These are phyloP conservation scores for Daubentonia madagascariensis DNA, from an alignment of 2,113 vertebrate species.

Conservation along the genomic window DNA sequence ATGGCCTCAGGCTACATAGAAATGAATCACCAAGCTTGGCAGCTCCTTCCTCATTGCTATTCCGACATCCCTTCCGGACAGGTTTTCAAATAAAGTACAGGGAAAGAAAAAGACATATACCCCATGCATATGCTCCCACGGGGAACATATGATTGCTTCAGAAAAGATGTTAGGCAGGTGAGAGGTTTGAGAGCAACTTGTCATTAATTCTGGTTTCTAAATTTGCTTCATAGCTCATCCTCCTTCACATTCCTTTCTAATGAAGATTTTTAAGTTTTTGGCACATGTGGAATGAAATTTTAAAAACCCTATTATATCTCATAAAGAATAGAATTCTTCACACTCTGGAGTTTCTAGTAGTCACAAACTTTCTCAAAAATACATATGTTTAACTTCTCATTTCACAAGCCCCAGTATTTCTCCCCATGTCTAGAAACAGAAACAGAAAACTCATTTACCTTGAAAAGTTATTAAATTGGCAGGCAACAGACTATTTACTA, in stretches of 20 bases:
- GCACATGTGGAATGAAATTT: background rate
- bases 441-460: background rate
- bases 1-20: background rate
- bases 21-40: background rate
- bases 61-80: slow-evolving; percentile 24
- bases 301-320: background rate
- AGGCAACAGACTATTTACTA: background rate
- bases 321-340: background rate
- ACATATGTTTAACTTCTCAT: background rate
- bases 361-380: background rate
- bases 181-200: background rate
- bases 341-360: background rate
- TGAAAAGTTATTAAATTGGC: background rate
- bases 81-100: background rate
- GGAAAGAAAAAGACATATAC: background rate
- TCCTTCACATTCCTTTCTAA: background rate
- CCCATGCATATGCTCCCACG: background rate
- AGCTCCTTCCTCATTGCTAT: background rate
- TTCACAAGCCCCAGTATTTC: background rate
- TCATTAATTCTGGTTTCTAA: slow-evolving; percentile 25
- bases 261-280: slow-evolving; percentile 10
- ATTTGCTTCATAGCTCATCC: background rate
- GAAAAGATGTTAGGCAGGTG: background rate
- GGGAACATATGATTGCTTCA: background rate
- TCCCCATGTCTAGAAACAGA: background rate